phyloP scores from a whole-genome alignment of 2,797 vertebrate genomes.

The Ctenosaura bakeri region DNA sequence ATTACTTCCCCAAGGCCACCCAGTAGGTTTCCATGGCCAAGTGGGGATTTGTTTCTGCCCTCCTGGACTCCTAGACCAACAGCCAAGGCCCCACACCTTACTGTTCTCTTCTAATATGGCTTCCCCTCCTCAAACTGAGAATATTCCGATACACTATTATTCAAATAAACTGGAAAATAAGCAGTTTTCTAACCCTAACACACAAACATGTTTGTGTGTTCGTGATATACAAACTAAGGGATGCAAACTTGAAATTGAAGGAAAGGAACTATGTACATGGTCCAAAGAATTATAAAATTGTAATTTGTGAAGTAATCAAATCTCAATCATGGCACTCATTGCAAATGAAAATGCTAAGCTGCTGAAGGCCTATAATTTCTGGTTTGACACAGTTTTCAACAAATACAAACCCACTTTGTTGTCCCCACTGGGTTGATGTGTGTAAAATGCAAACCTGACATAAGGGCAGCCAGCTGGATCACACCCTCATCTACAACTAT shows the following conservation, averaged over 20 bases:
- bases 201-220: too few relatives aligned
- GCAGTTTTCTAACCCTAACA: too few relatives aligned
- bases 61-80: too few relatives aligned
- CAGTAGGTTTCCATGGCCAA: too few relatives aligned
- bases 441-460: not conserved
- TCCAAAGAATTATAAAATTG: not conserved
- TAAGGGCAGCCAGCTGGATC: not conserved
- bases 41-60: too few relatives aligned
- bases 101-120: not conserved
- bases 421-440: too few relatives aligned
- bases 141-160: not conserved
- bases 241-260: not conserved
- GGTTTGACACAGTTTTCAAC: too few relatives aligned
- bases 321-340: not conserved
- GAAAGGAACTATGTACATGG: not conserved
- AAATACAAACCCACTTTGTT: not conserved
- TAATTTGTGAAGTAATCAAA: not conserved
- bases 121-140: not conserved
- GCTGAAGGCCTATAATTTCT: not conserved
- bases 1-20: too few relatives aligned
- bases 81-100: not conserved
- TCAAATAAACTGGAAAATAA: not conserved
- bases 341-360: not conserved
- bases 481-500: too few relatives aligned
- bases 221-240: not conserved